phyloP scores from a whole-genome alignment of 2,888 invertebrate genomes.

The Thereva unica region DNA sequence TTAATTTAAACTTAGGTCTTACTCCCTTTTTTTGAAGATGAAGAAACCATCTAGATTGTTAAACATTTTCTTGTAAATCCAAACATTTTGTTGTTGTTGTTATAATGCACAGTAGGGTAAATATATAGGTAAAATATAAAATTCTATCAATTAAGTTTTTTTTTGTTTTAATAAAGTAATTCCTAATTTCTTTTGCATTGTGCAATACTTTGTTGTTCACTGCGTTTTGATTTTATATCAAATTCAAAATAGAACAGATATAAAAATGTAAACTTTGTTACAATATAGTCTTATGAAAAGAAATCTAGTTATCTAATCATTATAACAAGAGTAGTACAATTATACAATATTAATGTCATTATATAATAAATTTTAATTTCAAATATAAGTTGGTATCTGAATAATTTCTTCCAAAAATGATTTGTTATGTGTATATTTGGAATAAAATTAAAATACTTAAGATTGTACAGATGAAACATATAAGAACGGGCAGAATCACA shows the following conservation, averaged over 20 bases:
- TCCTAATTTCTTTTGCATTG: constrained; percentile 25
- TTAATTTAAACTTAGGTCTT: no score
- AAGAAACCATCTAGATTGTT: no score
- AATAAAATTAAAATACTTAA: constrained; percentile 74
- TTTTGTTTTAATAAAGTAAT: constrained; percentile 13
- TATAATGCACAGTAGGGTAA: no score
- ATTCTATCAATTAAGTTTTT: constrained; percentile 20
- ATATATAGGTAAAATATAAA: constrained; percentile 19
- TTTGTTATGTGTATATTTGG: constrained; percentile 59
- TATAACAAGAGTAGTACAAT: no score
- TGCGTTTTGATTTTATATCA: constrained; percentile 16
- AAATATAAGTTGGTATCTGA: background rate
- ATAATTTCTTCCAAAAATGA: constrained; percentile 19
- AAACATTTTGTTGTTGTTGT: no score
- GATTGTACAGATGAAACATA: constrained; percentile 75
- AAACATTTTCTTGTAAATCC: no score
- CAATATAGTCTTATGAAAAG: constrained; percentile 20
- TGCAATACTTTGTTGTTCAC: constrained; percentile 25
- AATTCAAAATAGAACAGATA: constrained; percentile 34
- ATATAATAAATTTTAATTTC: no score
- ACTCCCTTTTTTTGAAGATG: no score
- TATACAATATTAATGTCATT: no score
- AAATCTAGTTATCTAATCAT: constrained; percentile 8
- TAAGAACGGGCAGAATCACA: constrained; percentile 72
- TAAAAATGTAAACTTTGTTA: constrained; percentile 32